Base-by-base conservation (phyloP, 2,888 invertebrate species). In the Blera fallax region DNA sequence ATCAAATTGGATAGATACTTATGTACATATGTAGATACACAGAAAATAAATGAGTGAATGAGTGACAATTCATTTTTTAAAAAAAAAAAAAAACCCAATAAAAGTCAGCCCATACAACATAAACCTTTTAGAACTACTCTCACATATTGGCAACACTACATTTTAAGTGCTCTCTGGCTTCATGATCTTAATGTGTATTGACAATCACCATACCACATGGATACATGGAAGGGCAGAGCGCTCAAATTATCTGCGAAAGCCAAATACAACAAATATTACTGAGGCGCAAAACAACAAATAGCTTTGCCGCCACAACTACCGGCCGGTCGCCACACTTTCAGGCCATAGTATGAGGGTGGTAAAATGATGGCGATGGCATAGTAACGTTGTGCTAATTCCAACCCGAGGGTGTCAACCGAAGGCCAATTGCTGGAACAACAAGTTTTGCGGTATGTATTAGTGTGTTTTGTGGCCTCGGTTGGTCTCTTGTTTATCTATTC, bases 361-460 rank as follows among this genome's bases (percentile, higher is more conserved):
- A 5, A 16, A 43, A 32, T 8, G 4, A 37, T 27, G 56, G 14
- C 8, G 27, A 48, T 56, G 18, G 16, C 29, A 54, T 11, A 32
- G 56, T 64, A 34, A 74, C 45, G 18, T 50, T 48, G 27, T 24
- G 32, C 65, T 77, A 60, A 77, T 77, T 21, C 50, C 40, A 34
- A 11, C 34, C 54, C 3, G 18, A 37, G 52, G 67, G 60, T 48
- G 27, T 32, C 45, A n/a, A 48, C 67, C 50, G 64, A 58, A 65
- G 76, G 64, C 70, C 64, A 77, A 78, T 54, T 78, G 60, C 78
- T 78, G 67, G 45, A 72, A 72, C 83, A 84, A 74, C 83, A 83
- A 79, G 73, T 83, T n/a, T n/a, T 58, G 67, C 54, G 52, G 67
- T 27, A 43, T 58, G 52, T 60, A 60, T 48, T 27, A 27, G 52